A percentile compares a stretch with the other conserved stretches of the same genome.
Conservation (phyloP, 2,797 vertebrate species). For the Sciurus carolinensis region DNA sequence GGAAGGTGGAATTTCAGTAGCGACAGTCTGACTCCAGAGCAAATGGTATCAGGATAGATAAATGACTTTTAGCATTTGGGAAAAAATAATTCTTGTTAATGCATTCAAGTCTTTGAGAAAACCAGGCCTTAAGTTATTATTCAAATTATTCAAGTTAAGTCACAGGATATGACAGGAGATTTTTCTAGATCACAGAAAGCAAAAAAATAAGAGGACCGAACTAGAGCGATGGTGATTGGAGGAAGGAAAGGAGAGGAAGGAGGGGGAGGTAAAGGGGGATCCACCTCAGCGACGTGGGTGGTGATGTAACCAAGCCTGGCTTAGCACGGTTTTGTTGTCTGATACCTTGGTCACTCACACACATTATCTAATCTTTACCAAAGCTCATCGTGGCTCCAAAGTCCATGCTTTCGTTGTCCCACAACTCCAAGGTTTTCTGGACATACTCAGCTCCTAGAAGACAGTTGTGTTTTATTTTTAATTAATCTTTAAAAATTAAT, state of each 20-base stretch:
- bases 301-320: background rate
- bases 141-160: slow-evolving; percentile 11
- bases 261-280: background rate
- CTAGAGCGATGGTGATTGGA: background rate
- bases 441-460: background rate
- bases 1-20: background rate
- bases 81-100: background rate
- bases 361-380: background rate
- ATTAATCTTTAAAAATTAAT: background rate
- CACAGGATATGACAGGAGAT: background rate
- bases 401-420: background rate
- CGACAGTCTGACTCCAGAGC: background rate
- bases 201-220: background rate
- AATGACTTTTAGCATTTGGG: background rate
- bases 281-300: background rate
- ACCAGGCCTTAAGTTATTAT: background rate
- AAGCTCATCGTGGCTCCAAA: background rate
- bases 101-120: background rate
- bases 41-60: background rate
- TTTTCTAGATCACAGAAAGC: slow-evolving; percentile 33
- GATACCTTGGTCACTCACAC: background rate
- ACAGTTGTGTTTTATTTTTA: background rate
- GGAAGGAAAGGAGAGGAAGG: background rate
- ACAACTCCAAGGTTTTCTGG: background rate
- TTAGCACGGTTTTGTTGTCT: background rate